These are phyloP conservation scores for Pteronotus mesoamericanus DNA, from an alignment of 2,797 vertebrate species.

Conservation along the genomic window DNA sequence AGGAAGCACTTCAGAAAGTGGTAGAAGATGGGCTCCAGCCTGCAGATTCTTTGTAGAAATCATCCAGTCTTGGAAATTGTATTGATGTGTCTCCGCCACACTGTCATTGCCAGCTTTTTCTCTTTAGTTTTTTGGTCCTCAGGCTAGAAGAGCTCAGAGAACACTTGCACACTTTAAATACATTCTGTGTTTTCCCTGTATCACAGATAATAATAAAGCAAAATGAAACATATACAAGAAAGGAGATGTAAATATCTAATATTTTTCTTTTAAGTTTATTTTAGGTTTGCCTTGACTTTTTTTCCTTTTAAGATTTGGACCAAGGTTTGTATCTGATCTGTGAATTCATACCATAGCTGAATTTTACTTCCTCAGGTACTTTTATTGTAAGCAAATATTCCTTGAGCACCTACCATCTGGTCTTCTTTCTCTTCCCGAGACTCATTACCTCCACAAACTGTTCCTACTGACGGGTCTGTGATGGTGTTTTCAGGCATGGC, in stretches of 20 bases:
- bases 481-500: not conserved
- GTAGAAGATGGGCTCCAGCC: slow-evolving; percentile 3
- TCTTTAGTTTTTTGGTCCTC: not conserved
- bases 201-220: not conserved
- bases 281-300: not conserved
- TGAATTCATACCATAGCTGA: not conserved
- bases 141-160: not conserved
- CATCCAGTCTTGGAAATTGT: not conserved
- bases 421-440: not conserved
- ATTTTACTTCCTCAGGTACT: not conserved
- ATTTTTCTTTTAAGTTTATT: not conserved
- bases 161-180: not conserved
- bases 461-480: not conserved
- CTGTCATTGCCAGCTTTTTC: not conserved
- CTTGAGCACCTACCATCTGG: not conserved
- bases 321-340: not conserved
- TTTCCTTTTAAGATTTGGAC: not conserved
- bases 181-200: not conserved
- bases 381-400: not conserved
- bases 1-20: slow-evolving; percentile 55
- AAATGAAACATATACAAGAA: not conserved
- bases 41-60: not conserved
- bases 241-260: not conserved
- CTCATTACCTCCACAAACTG: not conserved
- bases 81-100: not conserved